Conservation (phyloP, 1,140 invertebrate species). For the Drosophila mayri region DNA sequence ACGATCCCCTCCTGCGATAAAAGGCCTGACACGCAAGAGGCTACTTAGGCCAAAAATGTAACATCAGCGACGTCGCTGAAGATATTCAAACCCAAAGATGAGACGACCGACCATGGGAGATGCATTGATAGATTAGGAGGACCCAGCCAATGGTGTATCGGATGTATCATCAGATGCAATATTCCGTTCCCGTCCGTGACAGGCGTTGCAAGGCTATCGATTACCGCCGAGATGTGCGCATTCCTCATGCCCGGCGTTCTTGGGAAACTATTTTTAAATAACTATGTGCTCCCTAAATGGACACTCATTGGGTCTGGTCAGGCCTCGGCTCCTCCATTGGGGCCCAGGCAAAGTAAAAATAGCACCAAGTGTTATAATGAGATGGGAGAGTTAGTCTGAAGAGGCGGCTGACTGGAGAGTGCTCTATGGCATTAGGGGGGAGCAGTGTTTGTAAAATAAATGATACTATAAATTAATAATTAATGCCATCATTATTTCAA, state of each 20-base stretch:
- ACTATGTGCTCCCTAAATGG: slow-evolving; percentile 62
- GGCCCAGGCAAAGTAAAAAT: slow-evolving; percentile 56
- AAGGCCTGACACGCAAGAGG: slow-evolving; percentile 64
- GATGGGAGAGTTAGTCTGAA: not conserved
- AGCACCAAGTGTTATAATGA: slow-evolving; percentile 37
- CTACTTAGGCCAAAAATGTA: slow-evolving; percentile 79
- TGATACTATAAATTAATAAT: not conserved
- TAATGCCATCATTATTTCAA: not conserved
- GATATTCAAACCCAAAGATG: slow-evolving; percentile 51
- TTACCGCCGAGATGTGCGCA: slow-evolving; percentile 46
- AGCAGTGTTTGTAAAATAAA: not conserved
- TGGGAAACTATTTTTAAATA: slow-evolving; percentile 64
- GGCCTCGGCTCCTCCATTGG: not conserved
- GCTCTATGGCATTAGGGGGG: not conserved
- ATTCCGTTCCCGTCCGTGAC: slow-evolving; percentile 62
- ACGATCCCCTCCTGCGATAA: slow-evolving; percentile 30
- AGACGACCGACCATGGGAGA: slow-evolving; percentile 6
- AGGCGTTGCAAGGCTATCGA: slow-evolving; percentile 77
- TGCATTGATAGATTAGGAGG: slow-evolving; percentile 68
- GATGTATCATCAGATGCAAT: slow-evolving; percentile 64
- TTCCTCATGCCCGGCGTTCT: slow-evolving; percentile 21
- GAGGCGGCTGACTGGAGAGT: not conserved
- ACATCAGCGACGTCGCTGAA: slow-evolving; percentile 29
- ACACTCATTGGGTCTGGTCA: slow-evolving; percentile 52
- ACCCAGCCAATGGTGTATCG: not conserved